Conservation (phyloP, 2,888 invertebrate genomes). For the Eretmocerus hayati region DNA sequence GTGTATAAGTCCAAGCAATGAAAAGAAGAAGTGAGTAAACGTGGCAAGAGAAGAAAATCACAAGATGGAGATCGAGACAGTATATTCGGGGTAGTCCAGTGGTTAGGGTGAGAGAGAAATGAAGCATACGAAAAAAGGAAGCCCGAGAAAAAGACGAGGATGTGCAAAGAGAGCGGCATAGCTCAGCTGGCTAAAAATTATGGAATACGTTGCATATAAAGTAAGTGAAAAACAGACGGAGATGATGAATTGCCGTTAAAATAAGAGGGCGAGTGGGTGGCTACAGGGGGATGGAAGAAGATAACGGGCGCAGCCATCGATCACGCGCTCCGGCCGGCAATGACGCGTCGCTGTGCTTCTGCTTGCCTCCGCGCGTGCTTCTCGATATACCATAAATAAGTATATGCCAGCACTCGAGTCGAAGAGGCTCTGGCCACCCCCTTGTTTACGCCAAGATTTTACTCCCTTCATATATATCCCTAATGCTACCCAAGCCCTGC, state of each 20-base stretch:
- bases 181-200: conserved; percentile 46
- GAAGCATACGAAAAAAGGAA: too few species aligned
- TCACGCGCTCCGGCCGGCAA: conserved; percentile 41
- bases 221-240: conserved; percentile 47
- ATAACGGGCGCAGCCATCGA: conserved; percentile 46
- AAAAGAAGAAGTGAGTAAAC: background rate
- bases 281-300: conserved; percentile 37
- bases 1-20: too few species aligned
- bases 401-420: background rate
- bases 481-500: background rate
- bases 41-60: conserved; percentile 18
- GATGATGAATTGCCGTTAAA: conserved; percentile 44
- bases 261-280: conserved; percentile 17
- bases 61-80: conserved; percentile 5
- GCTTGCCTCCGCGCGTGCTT: conserved; percentile 17
- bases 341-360: conserved; percentile 32
- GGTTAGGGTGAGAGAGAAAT: background rate
- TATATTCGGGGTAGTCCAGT: conserved; percentile 16
- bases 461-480: conserved; percentile 3
- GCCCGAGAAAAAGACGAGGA: conserved; percentile 7
- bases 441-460: background rate
- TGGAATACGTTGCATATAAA: conserved; percentile 48
- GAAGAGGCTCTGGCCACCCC: background rate
- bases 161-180: conserved; percentile 17
- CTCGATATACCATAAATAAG: background rate